Evolutionary conservation across 2,888 invertebrate genomes (phyloP), one percentile per base, ranked within the genome.

Genomic region (Doris montereyensis): DNA sequence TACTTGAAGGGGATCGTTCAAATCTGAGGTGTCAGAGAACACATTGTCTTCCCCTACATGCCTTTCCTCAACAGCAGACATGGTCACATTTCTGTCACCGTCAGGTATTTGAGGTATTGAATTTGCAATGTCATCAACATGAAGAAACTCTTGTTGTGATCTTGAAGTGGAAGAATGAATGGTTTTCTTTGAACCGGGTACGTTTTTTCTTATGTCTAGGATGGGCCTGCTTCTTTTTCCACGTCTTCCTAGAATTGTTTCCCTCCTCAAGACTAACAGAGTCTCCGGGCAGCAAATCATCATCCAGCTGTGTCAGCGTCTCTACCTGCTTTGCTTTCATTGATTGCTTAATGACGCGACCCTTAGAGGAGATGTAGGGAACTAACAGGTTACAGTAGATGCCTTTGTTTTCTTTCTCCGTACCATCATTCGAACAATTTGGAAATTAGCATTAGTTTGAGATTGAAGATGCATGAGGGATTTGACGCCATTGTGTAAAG

Each of bases 341-440:
- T 10, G 80, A 78, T 17, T 76, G 68, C 60, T 75, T 78, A 41
- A 77, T 73, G 2, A 77, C 80, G 4, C 84, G 75, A 4, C 84
- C 84, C 35, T 78, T 77, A 1, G 79, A 73, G 3, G 84, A 84
- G 17, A 84, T 76, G 68, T 81, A 81, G 8, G 84, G 84, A 35
- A 81, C 70, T n/a, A 84, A 57, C 41, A 83, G 75, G 26, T 77
- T 58, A 71, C 82, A 84, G 28, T 74, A 72, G 1, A 80, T 77
- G n/a, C 76, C 60, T 30, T 75, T 77, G 26, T 81, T 78, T 35
- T 71, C 28, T 32, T 24, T 34, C 13, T 32, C 34, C 4, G 70
- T 74, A 5, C 34, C 21, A 26, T 58, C 52, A 58, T n/a, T 35
- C 60, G 10, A 30, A 32, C 10, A 24, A 26, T 30, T 30, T 71